phyloP scores from a whole-genome alignment of 2,888 invertebrate species.

The Phytoseiulus persimilis region DNA sequence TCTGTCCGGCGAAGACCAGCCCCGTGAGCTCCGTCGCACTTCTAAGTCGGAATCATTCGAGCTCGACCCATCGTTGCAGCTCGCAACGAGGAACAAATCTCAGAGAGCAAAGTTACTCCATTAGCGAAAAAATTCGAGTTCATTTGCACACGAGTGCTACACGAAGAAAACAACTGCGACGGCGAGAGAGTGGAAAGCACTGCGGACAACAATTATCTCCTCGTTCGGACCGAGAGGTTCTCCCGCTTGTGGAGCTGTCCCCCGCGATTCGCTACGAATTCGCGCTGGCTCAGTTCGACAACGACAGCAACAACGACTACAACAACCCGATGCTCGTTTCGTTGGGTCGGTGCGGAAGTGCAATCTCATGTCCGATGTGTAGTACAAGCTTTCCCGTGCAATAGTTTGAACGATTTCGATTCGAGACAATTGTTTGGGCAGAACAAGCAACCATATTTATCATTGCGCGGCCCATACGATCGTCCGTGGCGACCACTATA shows the following conservation, averaged over 20 bases:
- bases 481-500: background rate
- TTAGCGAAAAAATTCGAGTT: background rate
- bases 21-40: background rate
- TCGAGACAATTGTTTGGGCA: background rate
- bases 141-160: background rate
- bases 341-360: slow-evolving; percentile 12
- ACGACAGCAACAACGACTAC: background rate
- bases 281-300: background rate
- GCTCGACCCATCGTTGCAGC: background rate
- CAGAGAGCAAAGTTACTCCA: background rate
- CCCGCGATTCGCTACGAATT: background rate
- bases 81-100: background rate
- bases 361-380: slow-evolving; percentile 30
- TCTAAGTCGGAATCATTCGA: too few species aligned
- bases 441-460: background rate
- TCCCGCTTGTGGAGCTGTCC: background rate
- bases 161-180: background rate
- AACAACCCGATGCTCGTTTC: background rate
- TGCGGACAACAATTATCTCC: background rate
- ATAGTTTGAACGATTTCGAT: slow-evolving; percentile 5
- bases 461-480: background rate
- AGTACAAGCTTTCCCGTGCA: background rate
- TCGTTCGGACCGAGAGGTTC: background rate
- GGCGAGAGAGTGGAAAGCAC: background rate
- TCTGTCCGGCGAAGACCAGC: too few species aligned